Evolutionary conservation across 2,113 vertebrate species (phyloP), one percentile per base, ranked within the genome.

Genomic region (Rhadina sibilatrix): DNA sequence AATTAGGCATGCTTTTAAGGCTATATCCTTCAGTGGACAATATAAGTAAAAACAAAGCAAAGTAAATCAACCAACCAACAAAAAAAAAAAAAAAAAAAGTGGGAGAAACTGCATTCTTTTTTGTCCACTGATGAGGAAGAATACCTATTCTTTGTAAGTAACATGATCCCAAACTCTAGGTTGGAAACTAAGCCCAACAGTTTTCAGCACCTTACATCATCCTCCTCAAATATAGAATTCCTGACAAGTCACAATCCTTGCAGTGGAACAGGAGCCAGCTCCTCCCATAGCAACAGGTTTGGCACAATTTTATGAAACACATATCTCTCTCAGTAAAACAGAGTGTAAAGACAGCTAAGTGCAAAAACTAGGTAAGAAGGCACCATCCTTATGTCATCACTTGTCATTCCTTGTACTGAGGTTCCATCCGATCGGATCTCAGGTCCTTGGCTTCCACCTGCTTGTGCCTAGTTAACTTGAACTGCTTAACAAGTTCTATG

Each of bases 401-500:
- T 46, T 59, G 52, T 30, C 53, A 90, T 24, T 23, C 30, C 42
- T 66, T 18, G 23, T 16, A 40, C 22, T 27, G 25, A 83, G 35
- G 31, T 74, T 83, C 37, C 28, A 6, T n/a, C 28, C 7, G 1
- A 24, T 4, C 0, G 0, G 11, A 37, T 69, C 22, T 33, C 54
- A 72, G 1, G 1, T 27, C 53, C 25, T 63, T 52, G 28, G 27
- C 33, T 89, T 68, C 53, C 20, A 40, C 8, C 22, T 72, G 24
- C 38, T 49, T 66, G 3, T 68, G 49, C 22, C 49, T 49, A 14
- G 13, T 31, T 74, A 65, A 50, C 57, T 27, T 14, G 13, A 89
- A 24, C 10, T 54, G 35, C 46, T 83, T 91, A 66, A 54, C 6
- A 22, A 81, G n/a, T n/a, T 72, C 52, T 68, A 6, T 33, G 31